These are phyloP conservation scores for Hyperoplus immaculatus DNA, from an alignment of 2,797 vertebrate genomes.

Conservation along the genomic window DNA sequence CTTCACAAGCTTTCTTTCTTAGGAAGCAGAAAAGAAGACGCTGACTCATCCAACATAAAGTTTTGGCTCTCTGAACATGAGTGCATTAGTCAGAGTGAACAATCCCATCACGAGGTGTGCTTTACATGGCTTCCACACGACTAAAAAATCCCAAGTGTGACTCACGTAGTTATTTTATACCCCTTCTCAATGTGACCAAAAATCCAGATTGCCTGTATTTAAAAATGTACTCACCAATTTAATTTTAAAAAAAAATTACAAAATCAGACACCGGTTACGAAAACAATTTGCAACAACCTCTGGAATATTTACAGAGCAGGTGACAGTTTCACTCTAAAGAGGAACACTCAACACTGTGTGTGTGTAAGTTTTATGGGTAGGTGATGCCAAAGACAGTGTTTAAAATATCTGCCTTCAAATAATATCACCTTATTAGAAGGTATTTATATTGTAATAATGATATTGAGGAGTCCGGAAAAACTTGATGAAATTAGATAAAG, in stretches of 20 bases:
- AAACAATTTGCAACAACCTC: neutral
- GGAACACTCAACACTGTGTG: neutral
- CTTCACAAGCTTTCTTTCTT: neutral
- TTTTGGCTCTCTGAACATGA: neutral
- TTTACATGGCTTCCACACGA: neutral
- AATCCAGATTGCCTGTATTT: neutral
- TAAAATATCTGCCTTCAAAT: neutral
- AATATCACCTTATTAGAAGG: neutral
- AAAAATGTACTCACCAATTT: neutral
- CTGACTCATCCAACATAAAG: constrained; percentile 19
- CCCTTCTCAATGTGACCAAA: neutral
- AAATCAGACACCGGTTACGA: neutral
- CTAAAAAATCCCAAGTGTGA: constrained; percentile 14
- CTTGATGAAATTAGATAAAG: neutral
- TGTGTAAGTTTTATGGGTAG: neutral
- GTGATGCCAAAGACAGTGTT: neutral
- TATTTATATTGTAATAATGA: too few relatives aligned
- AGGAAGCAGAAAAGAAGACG: neutral
- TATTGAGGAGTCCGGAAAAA: neutral
- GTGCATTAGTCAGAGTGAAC: constrained; percentile 40
- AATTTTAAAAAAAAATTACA: neutral
- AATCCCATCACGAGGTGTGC: constrained; percentile 1
- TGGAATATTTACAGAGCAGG: neutral
- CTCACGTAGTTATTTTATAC: constrained; percentile 6
- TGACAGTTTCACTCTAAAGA: neutral